Evolutionary conservation across 2,113 vertebrate genomes (phyloP).

Genomic region (Galemys pyrenaicus): DNA sequence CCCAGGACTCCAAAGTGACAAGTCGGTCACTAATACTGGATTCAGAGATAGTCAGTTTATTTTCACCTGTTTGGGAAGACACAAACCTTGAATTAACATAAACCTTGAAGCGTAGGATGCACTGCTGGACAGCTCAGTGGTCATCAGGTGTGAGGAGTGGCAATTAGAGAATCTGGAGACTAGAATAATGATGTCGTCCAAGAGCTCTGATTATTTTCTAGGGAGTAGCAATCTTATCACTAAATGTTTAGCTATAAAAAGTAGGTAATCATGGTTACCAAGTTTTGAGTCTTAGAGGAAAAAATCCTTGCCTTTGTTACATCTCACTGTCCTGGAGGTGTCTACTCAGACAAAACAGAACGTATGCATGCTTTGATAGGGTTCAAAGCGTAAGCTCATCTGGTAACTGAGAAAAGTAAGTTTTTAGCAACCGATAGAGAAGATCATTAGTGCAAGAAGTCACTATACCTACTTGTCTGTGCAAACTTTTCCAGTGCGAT

Average conservation of each 20-base stretch:
- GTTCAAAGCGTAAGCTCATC: background rate
- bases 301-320: slow-evolving; percentile 40
- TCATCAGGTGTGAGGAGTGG: background rate
- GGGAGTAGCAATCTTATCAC: background rate
- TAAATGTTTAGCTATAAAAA: slow-evolving; percentile 35
- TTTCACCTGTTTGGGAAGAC: slow-evolving; percentile 91
- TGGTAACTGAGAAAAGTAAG: slow-evolving; percentile 36
- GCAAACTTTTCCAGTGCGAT: slow-evolving; percentile 99
- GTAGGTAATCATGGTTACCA: background rate
- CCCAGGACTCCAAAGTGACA: slow-evolving; percentile 94
- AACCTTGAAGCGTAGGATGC: background rate
- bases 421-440: background rate
- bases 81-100: slow-evolving; percentile 42
- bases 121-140: background rate
- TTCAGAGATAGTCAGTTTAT: slow-evolving; percentile 96
- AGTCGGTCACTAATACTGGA: slow-evolving; percentile 95
- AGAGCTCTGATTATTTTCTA: slow-evolving; percentile 32
- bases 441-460: slow-evolving; percentile 47
- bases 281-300: background rate
- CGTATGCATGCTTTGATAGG: background rate
- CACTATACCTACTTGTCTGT: slow-evolving; percentile 95
- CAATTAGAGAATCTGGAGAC: slow-evolving; percentile 12
- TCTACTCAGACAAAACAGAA: slow-evolving; percentile 30
- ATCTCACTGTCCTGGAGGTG: background rate
- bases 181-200: background rate